phyloP scores from a whole-genome alignment of 30 jellyfish, hydroid and myxozoan genomes.

The Pelagia noctiluca region DNA sequence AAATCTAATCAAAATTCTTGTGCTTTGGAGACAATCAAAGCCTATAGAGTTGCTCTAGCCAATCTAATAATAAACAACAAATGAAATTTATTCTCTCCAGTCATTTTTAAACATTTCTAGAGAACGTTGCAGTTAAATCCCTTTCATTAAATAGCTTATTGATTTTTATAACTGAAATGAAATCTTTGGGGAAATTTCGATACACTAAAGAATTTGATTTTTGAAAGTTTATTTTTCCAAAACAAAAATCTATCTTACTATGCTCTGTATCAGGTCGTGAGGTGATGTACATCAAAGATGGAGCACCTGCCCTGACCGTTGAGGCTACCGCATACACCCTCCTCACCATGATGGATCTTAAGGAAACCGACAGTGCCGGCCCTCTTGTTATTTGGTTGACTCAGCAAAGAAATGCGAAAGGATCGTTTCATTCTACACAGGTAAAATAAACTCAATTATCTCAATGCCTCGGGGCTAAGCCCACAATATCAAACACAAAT shows the following conservation, averaged over 20 bases:
- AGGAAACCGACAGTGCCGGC: slow-evolving; percentile 59
- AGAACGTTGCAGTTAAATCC: neutral
- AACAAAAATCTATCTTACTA: neutral
- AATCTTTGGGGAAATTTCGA: neutral
- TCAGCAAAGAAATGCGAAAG: slow-evolving; percentile 73
- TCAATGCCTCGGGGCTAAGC: neutral
- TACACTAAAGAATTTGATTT: neutral
- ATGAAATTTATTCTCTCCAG: too few species aligned
- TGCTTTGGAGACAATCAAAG: too few species aligned
- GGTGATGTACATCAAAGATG: slow-evolving; percentile 51
- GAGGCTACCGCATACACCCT: slow-evolving; percentile 72
- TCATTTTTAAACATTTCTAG: too few species aligned
- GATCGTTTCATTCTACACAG: slow-evolving; percentile 79
- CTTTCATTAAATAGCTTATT: neutral
- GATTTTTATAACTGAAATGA: neutral
- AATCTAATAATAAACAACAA: too few species aligned
- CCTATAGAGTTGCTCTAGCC: too few species aligned
- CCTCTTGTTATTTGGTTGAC: slow-evolving; percentile 80
- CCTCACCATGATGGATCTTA: slow-evolving; percentile 46
- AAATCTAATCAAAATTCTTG: too few species aligned
- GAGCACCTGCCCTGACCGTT: slow-evolving; percentile 61
- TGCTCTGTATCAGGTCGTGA: slow-evolving; percentile 40
- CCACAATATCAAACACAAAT: neutral
- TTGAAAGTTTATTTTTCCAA: neutral
- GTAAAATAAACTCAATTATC: neutral